Conservation (phyloP, 2,888 invertebrate species). For the Drosophila siamana region DNA sequence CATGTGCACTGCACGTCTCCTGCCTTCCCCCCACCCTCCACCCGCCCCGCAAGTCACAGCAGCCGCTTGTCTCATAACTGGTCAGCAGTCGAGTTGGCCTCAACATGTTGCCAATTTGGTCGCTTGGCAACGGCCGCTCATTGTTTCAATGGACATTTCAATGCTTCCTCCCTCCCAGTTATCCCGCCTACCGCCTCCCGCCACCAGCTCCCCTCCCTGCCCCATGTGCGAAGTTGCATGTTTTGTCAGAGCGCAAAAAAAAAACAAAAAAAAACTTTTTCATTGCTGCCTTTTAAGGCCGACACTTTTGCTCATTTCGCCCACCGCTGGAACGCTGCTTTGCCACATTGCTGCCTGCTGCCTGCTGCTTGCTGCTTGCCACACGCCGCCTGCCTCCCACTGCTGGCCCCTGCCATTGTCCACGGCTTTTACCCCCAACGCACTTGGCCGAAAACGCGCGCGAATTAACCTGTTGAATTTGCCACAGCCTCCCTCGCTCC, state of each 20-base stretch:
- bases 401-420: constrained; percentile 31
- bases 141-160: constrained; percentile 75
- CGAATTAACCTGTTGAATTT: constrained; percentile 83
- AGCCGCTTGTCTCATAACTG: constrained; percentile 59
- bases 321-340: constrained; percentile 35
- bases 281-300: constrained; percentile 73
- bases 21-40: background rate
- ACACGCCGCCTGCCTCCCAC: constrained; percentile 14
- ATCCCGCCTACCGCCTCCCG: background rate
- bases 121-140: constrained; percentile 59
- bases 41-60: background rate
- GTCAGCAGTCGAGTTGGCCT: constrained; percentile 46
- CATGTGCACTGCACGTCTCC: constrained; percentile 62
- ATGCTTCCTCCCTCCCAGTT: constrained; percentile 59
- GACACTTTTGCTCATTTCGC: constrained; percentile 74
- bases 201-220: background rate
- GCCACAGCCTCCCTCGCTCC: background rate
- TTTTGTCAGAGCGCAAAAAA: constrained; percentile 34
- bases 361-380: constrained; percentile 20
- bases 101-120: constrained; percentile 71
- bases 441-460: constrained; percentile 66
- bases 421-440: constrained; percentile 37
- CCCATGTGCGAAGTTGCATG: constrained; percentile 73
- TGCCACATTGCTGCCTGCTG: constrained; percentile 11
- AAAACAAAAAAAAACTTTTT: constrained; percentile 48